Conservation (phyloP, 2,797 vertebrate species). For the Gambusia yucatana region DNA sequence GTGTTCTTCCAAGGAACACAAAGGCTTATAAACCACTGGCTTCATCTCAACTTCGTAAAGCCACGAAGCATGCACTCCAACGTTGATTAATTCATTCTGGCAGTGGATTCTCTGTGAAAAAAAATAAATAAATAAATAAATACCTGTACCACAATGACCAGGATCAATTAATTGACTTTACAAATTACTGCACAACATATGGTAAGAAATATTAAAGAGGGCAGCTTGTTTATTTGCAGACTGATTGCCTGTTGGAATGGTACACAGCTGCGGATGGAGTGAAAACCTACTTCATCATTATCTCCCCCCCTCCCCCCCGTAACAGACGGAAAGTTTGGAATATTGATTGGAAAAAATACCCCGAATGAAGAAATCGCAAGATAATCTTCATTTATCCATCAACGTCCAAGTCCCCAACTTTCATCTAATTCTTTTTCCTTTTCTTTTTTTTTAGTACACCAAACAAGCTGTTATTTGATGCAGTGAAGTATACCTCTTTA, state of each 20-base stretch:
- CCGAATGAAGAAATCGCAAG: background rate
- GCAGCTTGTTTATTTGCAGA: slow-evolving; percentile 39
- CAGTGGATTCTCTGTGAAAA: slow-evolving; percentile 37
- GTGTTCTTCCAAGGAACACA: slow-evolving; percentile 32
- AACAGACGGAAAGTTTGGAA: background rate
- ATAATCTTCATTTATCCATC: background rate
- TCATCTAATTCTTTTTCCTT: background rate
- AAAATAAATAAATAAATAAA: slow-evolving; percentile 26
- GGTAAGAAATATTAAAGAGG: slow-evolving; percentile 51
- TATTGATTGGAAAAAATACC: background rate
- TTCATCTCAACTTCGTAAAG: slow-evolving; percentile 28
- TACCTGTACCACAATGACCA: slow-evolving; percentile 58
- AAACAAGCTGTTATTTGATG: background rate
- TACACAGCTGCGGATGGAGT: slow-evolving; percentile 30
- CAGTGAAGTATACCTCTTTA: background rate
- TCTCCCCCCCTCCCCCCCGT: background rate
- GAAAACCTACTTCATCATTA: background rate
- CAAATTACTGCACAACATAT: slow-evolving; percentile 58
- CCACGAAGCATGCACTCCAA: slow-evolving; percentile 35
- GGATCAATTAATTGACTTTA: slow-evolving; percentile 64
- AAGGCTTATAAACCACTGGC: slow-evolving; percentile 55
- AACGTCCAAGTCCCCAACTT: background rate
- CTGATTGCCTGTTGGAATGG: slow-evolving; percentile 18
- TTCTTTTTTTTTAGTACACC: background rate
- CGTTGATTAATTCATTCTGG: slow-evolving; percentile 62